Base-by-base conservation (phyloP, 2,888 invertebrate genomes). In the Diloba caeruleocephala region DNA sequence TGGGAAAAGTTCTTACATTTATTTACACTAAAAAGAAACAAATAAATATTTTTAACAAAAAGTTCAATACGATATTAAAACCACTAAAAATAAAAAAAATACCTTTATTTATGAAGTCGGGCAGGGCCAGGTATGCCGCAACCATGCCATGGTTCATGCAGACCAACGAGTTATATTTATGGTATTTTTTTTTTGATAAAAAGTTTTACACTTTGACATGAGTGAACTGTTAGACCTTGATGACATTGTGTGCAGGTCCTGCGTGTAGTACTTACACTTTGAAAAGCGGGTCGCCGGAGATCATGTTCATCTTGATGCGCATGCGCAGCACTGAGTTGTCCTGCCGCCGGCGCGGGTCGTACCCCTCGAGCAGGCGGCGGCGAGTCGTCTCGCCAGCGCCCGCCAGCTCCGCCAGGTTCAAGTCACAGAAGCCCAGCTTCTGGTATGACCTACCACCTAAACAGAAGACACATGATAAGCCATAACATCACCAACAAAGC, bases 391-490 rank as follows among this genome's bases (percentile, higher is more conserved):
- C 95, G 29, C 99, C 99, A 29, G 98, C 96, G 63, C 98, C 99
- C 48, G 99, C 99, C 91, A 97, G 97, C 94, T 99, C 98, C 53
- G 99, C 98, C 84, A 99, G 95, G 94, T 99, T 99, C 80, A 99
- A 95, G 94, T 99, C 99, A 77, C 98, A 98, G 94, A 98, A 99
- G 73, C 99, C 99, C 78, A 99, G 95, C 94, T 99, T 99, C 93
- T 97, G 97, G 92, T 96, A 98, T 66, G 98, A 96, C 66, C 97
- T 95, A 42, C 98, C 98, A 14, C 94, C 93, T 94, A 85, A 0
- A 71, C 60, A 51, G 34, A 45, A 26, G 4, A 14, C 13, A 26
- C 26, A 26, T 4, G 2, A 26, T 3, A 19, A n/a, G 23, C 3
- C 3, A n/a, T 1, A 25, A n/a, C 3, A 9, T 25, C 6, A 21